phyloP scores from a whole-genome alignment of 2,888 invertebrate species.

The Sinodicranocentrus sp. region DNA sequence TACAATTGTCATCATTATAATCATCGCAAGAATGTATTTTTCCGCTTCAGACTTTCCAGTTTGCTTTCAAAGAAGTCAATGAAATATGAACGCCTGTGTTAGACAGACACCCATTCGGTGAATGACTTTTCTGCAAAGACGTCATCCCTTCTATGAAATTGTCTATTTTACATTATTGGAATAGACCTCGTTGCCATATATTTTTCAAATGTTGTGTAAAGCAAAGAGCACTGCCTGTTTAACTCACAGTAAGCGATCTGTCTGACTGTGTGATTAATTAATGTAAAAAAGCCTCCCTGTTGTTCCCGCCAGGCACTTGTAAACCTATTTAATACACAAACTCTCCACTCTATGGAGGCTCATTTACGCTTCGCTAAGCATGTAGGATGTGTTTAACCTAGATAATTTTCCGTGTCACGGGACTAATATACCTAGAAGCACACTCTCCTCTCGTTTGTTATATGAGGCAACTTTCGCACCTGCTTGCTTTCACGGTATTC shows the following conservation, averaged over 20 bases:
- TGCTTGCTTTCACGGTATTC: neutral
- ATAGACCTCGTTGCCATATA: too few relatives aligned
- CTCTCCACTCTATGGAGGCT: too few relatives aligned
- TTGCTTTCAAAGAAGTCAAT: neutral
- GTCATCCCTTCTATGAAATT: neutral
- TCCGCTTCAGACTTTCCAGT: neutral
- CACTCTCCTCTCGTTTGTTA: neutral
- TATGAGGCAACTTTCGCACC: neutral
- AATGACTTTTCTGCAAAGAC: slow-evolving; percentile 17
- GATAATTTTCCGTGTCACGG: slow-evolving; percentile 52
- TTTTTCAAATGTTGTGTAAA: too few relatives aligned
- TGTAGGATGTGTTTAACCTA: neutral
- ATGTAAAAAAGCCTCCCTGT: slow-evolving; percentile 50
- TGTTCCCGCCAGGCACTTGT: neutral
- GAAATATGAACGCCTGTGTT: neutral
- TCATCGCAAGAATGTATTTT: slow-evolving; percentile 3
- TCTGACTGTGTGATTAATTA: slow-evolving; percentile 57
- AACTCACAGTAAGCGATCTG: slow-evolving; percentile 28
- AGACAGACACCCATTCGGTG: slow-evolving; percentile 3
- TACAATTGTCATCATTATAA: slow-evolving; percentile 13
- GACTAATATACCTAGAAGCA: neutral
- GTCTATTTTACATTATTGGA: too few relatives aligned
- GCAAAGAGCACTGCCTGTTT: neutral
- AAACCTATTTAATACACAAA: too few relatives aligned
- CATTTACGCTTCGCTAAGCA: slow-evolving; percentile 9